Percentiles rank a stretch among this genome's conserved stretches.
Conservation (phyloP, 2,113 vertebrate genomes). For the Macquaria ambigua region DNA sequence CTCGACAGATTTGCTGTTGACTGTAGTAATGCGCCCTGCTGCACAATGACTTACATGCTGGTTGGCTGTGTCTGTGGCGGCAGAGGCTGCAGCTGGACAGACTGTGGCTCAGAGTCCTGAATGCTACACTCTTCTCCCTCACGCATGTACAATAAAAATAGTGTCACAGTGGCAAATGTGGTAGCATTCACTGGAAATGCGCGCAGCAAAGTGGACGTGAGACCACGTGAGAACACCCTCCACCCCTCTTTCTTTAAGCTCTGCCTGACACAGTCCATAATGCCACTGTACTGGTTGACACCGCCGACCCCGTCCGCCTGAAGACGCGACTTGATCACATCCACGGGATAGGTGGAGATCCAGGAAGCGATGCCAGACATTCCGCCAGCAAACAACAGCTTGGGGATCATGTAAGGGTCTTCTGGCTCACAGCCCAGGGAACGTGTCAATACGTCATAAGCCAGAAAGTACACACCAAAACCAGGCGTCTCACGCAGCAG, state of each 20-base stretch:
- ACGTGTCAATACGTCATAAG: slow-evolving; percentile 92
- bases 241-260: slow-evolving; percentile 92
- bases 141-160: slow-evolving; percentile 93
- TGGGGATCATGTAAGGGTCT: slow-evolving; percentile 92
- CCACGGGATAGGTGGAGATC: slow-evolving; percentile 96
- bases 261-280: slow-evolving; percentile 91
- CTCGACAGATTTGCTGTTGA: not conserved
- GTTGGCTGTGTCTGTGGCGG: slow-evolving; percentile 90
- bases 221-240: slow-evolving; percentile 92
- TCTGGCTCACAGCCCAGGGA: slow-evolving; percentile 92
- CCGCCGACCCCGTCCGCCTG: slow-evolving; percentile 94
- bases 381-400: slow-evolving; percentile 94
- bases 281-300: slow-evolving; percentile 88
- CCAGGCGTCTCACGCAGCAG: slow-evolving; percentile 94
- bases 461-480: slow-evolving; percentile 97
- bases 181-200: slow-evolving; percentile 97
- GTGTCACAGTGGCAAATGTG: slow-evolving; percentile 95
- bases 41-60: slow-evolving; percentile 83
- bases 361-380: slow-evolving; percentile 95
- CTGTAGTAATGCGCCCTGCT: not conserved
- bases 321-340: slow-evolving; percentile 96
- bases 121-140: slow-evolving; percentile 83
- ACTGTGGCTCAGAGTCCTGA: slow-evolving; percentile 82
- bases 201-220: slow-evolving; percentile 94
- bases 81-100: slow-evolving; percentile 80